Evolutionary conservation across 2,888 invertebrate genomes (phyloP), one percentile per base, ranked within the genome.

Genomic region (Rhamphomyia laevipes): DNA sequence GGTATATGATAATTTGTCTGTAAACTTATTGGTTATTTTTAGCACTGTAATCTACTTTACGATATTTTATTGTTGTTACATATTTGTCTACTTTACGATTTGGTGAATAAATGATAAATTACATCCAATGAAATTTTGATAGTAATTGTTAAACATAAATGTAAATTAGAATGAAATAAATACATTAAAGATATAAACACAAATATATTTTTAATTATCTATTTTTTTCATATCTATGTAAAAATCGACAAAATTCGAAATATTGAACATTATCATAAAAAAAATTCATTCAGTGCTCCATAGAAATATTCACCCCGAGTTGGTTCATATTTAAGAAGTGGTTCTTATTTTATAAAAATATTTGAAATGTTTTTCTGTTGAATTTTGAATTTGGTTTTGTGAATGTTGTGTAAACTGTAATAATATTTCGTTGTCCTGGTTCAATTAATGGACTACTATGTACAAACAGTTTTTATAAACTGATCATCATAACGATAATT

Each of bases 31-130:
- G n/a, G n/a, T n/a, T n/a, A n/a, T n/a, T n/a, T n/a, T n/a, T n/a
- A n/a, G n/a, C n/a, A 27, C 9, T 27, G 23, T 18, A 12, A 42
- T 51, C 54, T 48, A 64, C 67, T 61, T 61, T 67, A 40, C 64
- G 56, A 45, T 60, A 56, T 13, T 61, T 53, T 1, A 65, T 58
- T 0, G 49, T 64, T 15, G 57, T 45, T 38, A 82, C 62, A 57
- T 80, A 78, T 0, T 63, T 56, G 12, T 73, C 61, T 1, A 75
- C 73, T 3, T 66, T 65, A 48, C 84, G 74, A 0, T 67, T 53
- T 0, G 84, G 81, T 1, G 83, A 83, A 57, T 78, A 86, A 54
- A 86, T 86, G n/a, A 84, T n/a, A n/a, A 58, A 58, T 80, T 82
- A 0, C 77, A 77, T 0, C 85, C 86, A 42, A 79, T 63, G 53